These are phyloP conservation scores for Zaprionus gabonicus DNA, from an alignment of 1,140 invertebrate genomes.

Conservation along the genomic window DNA sequence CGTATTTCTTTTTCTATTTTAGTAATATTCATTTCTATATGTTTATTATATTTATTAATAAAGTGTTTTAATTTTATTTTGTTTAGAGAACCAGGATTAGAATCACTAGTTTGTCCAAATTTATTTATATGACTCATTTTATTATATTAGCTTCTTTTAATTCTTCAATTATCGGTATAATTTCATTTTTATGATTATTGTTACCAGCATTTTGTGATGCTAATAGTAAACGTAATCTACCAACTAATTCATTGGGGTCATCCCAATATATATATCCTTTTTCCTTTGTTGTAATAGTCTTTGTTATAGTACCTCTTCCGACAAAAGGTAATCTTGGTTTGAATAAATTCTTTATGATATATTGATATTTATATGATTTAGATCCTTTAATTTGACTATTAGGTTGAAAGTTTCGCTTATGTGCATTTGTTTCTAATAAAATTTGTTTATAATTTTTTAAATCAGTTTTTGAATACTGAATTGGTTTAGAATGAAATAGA, in stretches of 20 bases:
- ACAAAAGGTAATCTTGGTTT: not conserved
- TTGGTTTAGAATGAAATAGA: not conserved
- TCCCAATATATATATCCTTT: conserved; percentile 75
- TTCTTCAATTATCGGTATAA: conserved; percentile 10
- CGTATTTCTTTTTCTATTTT: no score
- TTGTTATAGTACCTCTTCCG: conserved; percentile 3
- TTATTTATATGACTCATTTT: conserved; percentile 28
- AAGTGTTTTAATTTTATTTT: not conserved
- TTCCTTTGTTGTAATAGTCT: not conserved
- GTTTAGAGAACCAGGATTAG: not conserved
- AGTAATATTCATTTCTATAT: not conserved
- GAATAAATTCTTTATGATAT: conserved; percentile 4
- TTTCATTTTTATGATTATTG: conserved; percentile 10
- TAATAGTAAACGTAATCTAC: conserved; percentile 70
- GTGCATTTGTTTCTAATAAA: conserved; percentile 19
- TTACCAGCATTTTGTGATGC: conserved; percentile 49
- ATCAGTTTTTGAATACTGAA: conserved; percentile 9
- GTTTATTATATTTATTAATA: conserved; percentile 34
- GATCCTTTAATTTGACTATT: conserved; percentile 3
- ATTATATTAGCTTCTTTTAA: conserved; percentile 14
- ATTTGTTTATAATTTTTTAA: conserved; percentile 24
- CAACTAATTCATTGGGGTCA: conserved; percentile 82
- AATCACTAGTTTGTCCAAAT: conserved; percentile 68
- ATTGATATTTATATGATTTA: conserved; percentile 39
- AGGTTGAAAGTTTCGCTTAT: conserved; percentile 15